Base-by-base conservation (phyloP, 2,797 vertebrate species). In the Eurystomus glaucurus region DNA sequence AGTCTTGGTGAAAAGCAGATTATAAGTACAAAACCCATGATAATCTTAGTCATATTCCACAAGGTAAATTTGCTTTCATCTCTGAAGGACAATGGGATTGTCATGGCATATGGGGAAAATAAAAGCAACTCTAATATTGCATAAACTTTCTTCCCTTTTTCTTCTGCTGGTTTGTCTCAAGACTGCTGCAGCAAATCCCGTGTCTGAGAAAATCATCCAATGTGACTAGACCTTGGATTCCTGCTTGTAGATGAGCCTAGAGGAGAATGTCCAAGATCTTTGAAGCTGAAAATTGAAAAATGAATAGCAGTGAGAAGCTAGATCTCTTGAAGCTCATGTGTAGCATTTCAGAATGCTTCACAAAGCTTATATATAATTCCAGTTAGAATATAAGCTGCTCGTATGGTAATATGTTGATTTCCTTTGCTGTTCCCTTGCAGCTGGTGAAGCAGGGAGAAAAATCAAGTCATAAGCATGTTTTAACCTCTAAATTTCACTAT, bases 201-300 rank as follows among this genome's bases (percentile, higher is more conserved):
- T 51, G 78, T 70, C 85, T 97, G 92, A 97, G 96, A 81, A 79
- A 93, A 91, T 70, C 94, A 82, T 48, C 54, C 76, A 66, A 57
- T 74, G 84, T 96, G 93, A 97, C 96, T 90, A 95, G 96, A 85
- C 90, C 80, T 96, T 93, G 86, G 91, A 90, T 95, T 97, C 81
- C 62, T 97, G 75, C 91, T 98, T 96, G 85, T 85, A 94, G 93
- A 95, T 95, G 96, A 97, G 96, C 91, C 95, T 96, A 17, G 85
- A 96, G 92, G 78, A 96, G 93, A 97, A 96, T 85, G 94, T 86
- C 89, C 93, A 95, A 93, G 80, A 93, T 94, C 85, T 97, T 80
- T 97, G 96, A 88, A 97, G 94, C 94, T 97, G 96, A 97, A 97
- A 97, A 97, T 96, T 97, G 91, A 97, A 98, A 97, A 94, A 83